phyloP scores from a whole-genome alignment of 2,113 vertebrate species.

The Indicator maculatus region DNA sequence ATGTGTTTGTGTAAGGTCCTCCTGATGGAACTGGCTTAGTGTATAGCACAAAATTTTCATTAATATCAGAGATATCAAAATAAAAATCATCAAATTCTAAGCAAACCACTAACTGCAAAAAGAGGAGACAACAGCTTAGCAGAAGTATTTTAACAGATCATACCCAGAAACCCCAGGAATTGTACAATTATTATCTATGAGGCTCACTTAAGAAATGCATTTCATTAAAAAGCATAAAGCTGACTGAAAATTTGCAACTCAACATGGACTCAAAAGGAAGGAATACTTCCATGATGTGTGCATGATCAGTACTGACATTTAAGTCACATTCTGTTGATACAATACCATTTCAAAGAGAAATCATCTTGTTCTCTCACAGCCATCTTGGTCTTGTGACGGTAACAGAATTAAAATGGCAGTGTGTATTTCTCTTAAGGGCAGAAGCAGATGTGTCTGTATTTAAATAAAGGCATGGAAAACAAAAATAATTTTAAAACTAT shows the following conservation, averaged over 20 bases:
- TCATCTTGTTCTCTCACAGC: background rate
- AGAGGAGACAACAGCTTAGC: background rate
- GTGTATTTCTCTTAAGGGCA: background rate
- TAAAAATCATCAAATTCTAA: background rate
- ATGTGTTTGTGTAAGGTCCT: background rate
- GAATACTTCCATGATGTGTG: background rate
- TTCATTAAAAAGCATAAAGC: background rate
- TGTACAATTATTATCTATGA: background rate
- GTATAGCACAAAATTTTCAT: background rate
- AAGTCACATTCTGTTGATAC: background rate
- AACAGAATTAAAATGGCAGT: background rate
- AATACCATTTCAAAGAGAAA: slow-evolving; percentile 12
- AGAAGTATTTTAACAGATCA: background rate
- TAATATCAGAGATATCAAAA: background rate
- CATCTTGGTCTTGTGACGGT: background rate
- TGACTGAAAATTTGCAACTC: background rate
- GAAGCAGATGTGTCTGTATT: background rate
- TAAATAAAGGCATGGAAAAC: background rate
- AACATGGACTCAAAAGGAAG: background rate
- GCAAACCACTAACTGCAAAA: background rate
- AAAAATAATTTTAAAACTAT: background rate
- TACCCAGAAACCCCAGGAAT: background rate
- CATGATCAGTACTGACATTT: background rate
- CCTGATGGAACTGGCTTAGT: background rate
- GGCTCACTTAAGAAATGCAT: background rate